A percentile compares a stretch with the other conserved stretches of the same genome.
phyloP scores from a whole-genome alignment of 2,888 invertebrate genomes.

The Nasonovia ribisnigri region DNA sequence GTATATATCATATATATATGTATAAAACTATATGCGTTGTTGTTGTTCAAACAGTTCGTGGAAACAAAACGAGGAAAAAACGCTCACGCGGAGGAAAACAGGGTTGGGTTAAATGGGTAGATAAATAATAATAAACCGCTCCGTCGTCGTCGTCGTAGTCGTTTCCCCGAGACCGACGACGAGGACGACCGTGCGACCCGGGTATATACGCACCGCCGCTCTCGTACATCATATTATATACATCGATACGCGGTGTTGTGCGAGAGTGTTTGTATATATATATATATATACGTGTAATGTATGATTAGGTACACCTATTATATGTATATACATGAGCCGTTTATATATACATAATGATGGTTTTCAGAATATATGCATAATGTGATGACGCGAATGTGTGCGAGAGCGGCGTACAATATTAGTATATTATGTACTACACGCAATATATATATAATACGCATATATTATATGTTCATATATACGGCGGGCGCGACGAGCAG shows the following conservation, averaged over 20 bases:
- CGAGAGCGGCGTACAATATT: background rate
- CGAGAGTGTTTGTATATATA: background rate
- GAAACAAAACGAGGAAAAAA: slow-evolving; percentile 33
- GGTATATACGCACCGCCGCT: background rate
- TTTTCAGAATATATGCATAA: background rate
- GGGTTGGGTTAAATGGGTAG: slow-evolving; percentile 65
- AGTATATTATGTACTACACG: background rate
- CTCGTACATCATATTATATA: background rate
- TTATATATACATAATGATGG: too few relatives aligned
- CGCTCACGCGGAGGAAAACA: slow-evolving; percentile 42
- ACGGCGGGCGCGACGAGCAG: background rate
- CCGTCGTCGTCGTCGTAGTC: slow-evolving; percentile 22
- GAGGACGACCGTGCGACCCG: slow-evolving; percentile 54
- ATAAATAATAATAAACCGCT: slow-evolving; percentile 63
- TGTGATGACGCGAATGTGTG: background rate
- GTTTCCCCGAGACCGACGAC: slow-evolving; percentile 43
- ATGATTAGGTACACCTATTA: background rate
- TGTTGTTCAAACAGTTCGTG: slow-evolving; percentile 60
- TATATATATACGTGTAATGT: background rate
- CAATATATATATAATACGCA: background rate
- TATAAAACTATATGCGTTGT: slow-evolving; percentile 20
- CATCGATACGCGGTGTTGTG: background rate
- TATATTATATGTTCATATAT: background rate
- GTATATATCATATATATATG: background rate
- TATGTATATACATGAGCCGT: background rate